phyloP scores from a whole-genome alignment of 1,140 invertebrate species.

The Lysiphlebus fabarum region DNA sequence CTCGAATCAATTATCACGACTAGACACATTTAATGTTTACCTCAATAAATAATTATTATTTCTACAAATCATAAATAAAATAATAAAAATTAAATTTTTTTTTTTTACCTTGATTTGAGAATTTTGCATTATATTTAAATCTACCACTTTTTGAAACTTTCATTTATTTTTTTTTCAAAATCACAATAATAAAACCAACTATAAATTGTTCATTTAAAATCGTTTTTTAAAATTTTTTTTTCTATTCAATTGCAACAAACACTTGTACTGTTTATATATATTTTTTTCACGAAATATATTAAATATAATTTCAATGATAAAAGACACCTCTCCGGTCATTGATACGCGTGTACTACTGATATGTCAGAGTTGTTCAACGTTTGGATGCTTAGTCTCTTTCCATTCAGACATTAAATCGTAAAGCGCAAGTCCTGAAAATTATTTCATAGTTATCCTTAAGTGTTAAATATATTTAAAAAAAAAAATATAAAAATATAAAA shows the following conservation, averaged over 20 bases:
- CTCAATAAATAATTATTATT: too few species aligned
- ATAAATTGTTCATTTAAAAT: too few species aligned
- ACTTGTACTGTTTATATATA: background rate
- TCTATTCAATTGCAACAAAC: too few species aligned
- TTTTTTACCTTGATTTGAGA: slow-evolving; percentile 41
- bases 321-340: slow-evolving; percentile 50
- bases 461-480: too few species aligned
- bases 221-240: background rate
- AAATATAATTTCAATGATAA: slow-evolving; percentile 15
- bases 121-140: slow-evolving; percentile 46
- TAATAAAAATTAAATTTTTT: slow-evolving; percentile 1
- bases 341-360: slow-evolving; percentile 50
- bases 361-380: slow-evolving; percentile 38
- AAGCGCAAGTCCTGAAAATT: slow-evolving; percentile 46
- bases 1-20: background rate
- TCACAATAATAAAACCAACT: too few species aligned
- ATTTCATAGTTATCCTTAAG: slow-evolving; percentile 1
- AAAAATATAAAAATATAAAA: too few species aligned
- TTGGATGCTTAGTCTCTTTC: slow-evolving; percentile 2
- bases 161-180: too few species aligned
- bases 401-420: slow-evolving; percentile 32
- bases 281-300: too few species aligned
- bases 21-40: background rate
- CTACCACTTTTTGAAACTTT: slow-evolving; percentile 1
- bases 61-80: background rate